These are phyloP conservation scores for Hirtodrosophila histrioides DNA, from an alignment of 2,888 invertebrate species.

Conservation along the genomic window DNA sequence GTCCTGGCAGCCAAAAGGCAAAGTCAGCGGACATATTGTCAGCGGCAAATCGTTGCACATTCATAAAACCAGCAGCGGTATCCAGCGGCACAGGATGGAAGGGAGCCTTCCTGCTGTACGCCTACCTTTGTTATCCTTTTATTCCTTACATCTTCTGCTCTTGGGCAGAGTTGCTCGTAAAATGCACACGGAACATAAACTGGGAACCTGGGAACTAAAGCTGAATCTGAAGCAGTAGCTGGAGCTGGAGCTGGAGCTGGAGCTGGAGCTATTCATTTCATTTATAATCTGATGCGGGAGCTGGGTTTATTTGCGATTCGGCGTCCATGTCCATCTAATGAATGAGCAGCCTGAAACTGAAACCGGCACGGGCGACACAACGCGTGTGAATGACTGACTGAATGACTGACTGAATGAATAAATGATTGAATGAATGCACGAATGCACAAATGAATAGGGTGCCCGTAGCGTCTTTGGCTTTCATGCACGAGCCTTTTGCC, in stretches of 20 bases:
- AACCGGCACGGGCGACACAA: slow-evolving; percentile 36
- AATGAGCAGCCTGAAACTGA: slow-evolving; percentile 57
- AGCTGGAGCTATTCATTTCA: slow-evolving; percentile 64
- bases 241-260: slow-evolving; percentile 10
- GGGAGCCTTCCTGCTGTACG: not conserved
- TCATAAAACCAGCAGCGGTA: slow-evolving; percentile 48
- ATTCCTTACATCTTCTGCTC: slow-evolving; percentile 17
- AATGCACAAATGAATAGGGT: slow-evolving; percentile 16
- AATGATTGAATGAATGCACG: slow-evolving; percentile 16
- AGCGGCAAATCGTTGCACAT: slow-evolving; percentile 46
- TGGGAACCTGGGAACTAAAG: slow-evolving; percentile 9
- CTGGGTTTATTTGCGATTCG: slow-evolving; percentile 57
- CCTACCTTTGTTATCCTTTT: slow-evolving; percentile 42
- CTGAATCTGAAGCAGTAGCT: slow-evolving; percentile 2
- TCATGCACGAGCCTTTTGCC: slow-evolving; percentile 37
- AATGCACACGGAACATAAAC: slow-evolving; percentile 35
- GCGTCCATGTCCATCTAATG: slow-evolving; percentile 57
- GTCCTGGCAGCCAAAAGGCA: not conserved
- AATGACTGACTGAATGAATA: slow-evolving; percentile 21
- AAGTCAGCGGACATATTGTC: slow-evolving; percentile 34
- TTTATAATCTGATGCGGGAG: slow-evolving; percentile 69
- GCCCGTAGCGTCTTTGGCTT: slow-evolving; percentile 45
- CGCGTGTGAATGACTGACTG: slow-evolving; percentile 50
- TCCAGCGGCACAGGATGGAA: not conserved
- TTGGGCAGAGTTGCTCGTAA: slow-evolving; percentile 33